A percentile compares a stretch with the other conserved stretches of the same genome.
Evolutionary conservation across 2,113 vertebrate species (phyloP).

Genomic region (Leptobrachium ailaonicum): DNA sequence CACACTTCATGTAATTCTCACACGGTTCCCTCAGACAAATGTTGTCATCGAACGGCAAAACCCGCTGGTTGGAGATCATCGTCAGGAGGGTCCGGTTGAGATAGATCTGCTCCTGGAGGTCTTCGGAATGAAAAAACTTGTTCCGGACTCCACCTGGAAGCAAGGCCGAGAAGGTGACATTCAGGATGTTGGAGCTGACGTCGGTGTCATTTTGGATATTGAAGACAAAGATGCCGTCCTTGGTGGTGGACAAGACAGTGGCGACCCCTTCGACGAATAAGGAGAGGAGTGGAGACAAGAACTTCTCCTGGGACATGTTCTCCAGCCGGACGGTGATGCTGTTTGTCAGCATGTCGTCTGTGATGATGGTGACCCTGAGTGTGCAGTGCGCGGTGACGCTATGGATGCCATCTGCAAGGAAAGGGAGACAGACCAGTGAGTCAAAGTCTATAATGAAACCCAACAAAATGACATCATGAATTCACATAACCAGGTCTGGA

Average conservation of each 20-base stretch:
- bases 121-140: slow-evolving; percentile 88
- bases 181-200: slow-evolving; percentile 86
- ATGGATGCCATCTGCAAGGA: slow-evolving; percentile 81
- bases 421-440: slow-evolving; percentile 21
- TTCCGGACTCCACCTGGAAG: slow-evolving; percentile 78
- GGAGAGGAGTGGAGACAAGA: slow-evolving; percentile 87
- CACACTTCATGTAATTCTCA: slow-evolving; percentile 99
- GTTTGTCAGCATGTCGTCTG: slow-evolving; percentile 95
- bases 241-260: slow-evolving; percentile 84
- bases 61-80: slow-evolving; percentile 84
- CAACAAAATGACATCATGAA: too few relatives aligned
- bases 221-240: slow-evolving; percentile 88
- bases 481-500: too few relatives aligned
- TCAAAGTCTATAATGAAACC: neutral
- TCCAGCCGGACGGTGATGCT: slow-evolving; percentile 96
- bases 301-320: slow-evolving; percentile 97
- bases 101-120: slow-evolving; percentile 96
- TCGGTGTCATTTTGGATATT: slow-evolving; percentile 95
- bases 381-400: slow-evolving; percentile 78
- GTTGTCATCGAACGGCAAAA: slow-evolving; percentile 96
- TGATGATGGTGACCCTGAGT: slow-evolving; percentile 92
- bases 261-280: slow-evolving; percentile 92
- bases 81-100: slow-evolving; percentile 89
- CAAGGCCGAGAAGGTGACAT: slow-evolving; percentile 91
- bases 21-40: slow-evolving; percentile 94